Percentiles rank a stretch among this genome's conserved stretches.
phyloP scores from a whole-genome alignment of 2,888 invertebrate genomes.

The Eupithecia insigniata region DNA sequence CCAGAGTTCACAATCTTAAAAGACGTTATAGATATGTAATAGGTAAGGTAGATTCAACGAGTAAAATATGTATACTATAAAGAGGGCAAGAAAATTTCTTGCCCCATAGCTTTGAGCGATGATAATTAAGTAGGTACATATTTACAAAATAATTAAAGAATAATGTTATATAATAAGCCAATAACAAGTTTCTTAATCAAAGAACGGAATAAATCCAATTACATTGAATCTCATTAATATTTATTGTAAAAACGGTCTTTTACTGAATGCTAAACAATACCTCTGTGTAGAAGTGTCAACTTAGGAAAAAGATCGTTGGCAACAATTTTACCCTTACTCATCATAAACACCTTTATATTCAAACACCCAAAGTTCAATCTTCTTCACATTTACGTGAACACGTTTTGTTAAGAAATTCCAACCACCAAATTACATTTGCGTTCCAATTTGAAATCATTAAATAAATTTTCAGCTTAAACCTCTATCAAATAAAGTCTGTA shows the following conservation, averaged over 20 bases:
- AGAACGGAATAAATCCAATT: slow-evolving; percentile 41
- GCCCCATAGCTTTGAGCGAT: background rate
- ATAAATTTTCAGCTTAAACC: background rate
- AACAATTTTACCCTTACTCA: slow-evolving; percentile 30
- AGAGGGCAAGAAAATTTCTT: no score
- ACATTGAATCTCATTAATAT: slow-evolving; percentile 61
- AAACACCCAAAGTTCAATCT: slow-evolving; percentile 16
- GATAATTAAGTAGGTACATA: no score
- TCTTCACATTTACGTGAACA: background rate
- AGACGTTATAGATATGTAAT: no score
- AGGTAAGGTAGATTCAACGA: background rate
- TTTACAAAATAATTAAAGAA: background rate
- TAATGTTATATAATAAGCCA: background rate
- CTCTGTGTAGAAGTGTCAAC: slow-evolving; percentile 56
- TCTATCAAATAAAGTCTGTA: slow-evolving; percentile 14
- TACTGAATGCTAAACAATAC: slow-evolving; percentile 60
- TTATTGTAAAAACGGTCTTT: slow-evolving; percentile 59
- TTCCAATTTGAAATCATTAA: slow-evolving; percentile 10
- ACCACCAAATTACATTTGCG: slow-evolving; percentile 31
- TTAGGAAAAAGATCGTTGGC: slow-evolving; percentile 53
- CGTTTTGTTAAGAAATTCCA: slow-evolving; percentile 21
- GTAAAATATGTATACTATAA: background rate
- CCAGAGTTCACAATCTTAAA: background rate
- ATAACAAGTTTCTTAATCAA: slow-evolving; percentile 12
- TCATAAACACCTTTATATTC: slow-evolving; percentile 16